Base-by-base conservation (phyloP, 2,888 invertebrate species). In the Odontomyia ornata region DNA sequence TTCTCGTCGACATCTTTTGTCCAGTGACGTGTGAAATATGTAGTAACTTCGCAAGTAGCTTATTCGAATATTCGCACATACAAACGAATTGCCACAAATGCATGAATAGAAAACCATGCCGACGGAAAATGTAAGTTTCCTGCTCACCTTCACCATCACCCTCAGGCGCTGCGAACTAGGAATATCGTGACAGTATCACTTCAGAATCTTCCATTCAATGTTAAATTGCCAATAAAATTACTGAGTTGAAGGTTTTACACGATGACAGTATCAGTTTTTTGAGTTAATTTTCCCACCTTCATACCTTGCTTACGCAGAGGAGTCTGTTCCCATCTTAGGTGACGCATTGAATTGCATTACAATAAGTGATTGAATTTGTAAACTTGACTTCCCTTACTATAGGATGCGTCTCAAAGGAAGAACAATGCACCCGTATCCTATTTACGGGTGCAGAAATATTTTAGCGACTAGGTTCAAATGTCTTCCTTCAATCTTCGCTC, bases 191-290 rank as follows among this genome's bases (percentile, higher is more conserved):
- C 13, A 9, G 43, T 13, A 56, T 56, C 4, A n/a, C 56, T 56
- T 56, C 56, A 9, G 13, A n/a, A n/a, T n/a, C n/a, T 28, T 64
- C 25, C 47, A 77, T 65, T 71, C 72, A 77, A 79, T 79, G 78
- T 79, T 76, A 79, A 79, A 79, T 79, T 77, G 77, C 78, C 77
- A 79, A 79, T 79, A 76, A 77, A 76, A 69, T 72, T 79, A n/a
- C n/a, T n/a, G 62, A 71, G 57, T n/a, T n/a, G n/a, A 71, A 60
- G 71, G 36, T 13, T 64, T 28, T 18, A 62, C 62, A 71, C 65
- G 76, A 76, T 69, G 75, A 71, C 71, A 71, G 47, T 43, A 43
- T 43, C 43, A 43, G 13, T 9, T 43, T 13, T 43, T 43, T 13
- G 43, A n/a, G n/a, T n/a, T n/a, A n/a, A n/a, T n/a, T n/a, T n/a